A percentile compares a stretch with the other conserved stretches of the same genome.
Evolutionary conservation across 1,140 invertebrate genomes (phyloP).

Genomic region (Bombus impatiens): DNA sequence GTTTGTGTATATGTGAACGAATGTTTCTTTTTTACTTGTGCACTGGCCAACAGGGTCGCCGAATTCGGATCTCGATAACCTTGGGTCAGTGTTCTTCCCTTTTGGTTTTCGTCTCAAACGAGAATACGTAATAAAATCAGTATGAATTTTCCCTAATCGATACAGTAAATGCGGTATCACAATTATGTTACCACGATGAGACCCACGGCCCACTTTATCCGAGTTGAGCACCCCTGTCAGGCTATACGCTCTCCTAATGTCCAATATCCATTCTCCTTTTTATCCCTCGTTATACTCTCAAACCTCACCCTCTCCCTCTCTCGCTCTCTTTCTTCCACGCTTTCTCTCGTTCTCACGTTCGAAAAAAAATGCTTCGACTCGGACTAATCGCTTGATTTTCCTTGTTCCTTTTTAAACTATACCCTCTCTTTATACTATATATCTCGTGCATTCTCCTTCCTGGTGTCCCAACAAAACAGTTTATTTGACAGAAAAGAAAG

Average conservation of each 20-base stretch:
- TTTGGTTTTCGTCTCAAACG: constrained; percentile 13
- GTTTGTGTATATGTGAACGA: constrained; percentile 5
- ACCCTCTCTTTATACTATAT: constrained; percentile 11
- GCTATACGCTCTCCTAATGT: constrained; percentile 43
- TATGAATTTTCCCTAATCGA: constrained; percentile 46
- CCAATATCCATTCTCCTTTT: neutral
- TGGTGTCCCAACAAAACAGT: constrained; percentile 38
- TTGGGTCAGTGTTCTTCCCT: constrained; percentile 24
- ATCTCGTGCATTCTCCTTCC: constrained; percentile 37
- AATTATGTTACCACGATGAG: constrained; percentile 45
- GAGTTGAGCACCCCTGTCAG: constrained; percentile 57
- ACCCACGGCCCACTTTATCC: constrained; percentile 30
- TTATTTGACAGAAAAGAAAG: constrained; percentile 46
- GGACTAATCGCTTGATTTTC: neutral
- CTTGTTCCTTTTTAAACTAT: constrained; percentile 11
- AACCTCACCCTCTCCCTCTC: constrained; percentile 22
- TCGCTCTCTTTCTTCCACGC: constrained; percentile 30
- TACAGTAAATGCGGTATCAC: constrained; percentile 64
- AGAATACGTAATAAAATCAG: constrained; percentile 41
- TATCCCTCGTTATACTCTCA: constrained; percentile 19
- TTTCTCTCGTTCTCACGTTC: constrained; percentile 19
- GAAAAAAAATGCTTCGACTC: neutral
- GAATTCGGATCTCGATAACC: constrained; percentile 65
- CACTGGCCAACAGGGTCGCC: constrained; percentile 50
- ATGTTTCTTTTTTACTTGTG: constrained; percentile 50